Percentiles rank a stretch among this genome's conserved stretches.
Evolutionary conservation across 2,888 invertebrate species (phyloP).

Genomic region (Parascotia fuliginaria): DNA sequence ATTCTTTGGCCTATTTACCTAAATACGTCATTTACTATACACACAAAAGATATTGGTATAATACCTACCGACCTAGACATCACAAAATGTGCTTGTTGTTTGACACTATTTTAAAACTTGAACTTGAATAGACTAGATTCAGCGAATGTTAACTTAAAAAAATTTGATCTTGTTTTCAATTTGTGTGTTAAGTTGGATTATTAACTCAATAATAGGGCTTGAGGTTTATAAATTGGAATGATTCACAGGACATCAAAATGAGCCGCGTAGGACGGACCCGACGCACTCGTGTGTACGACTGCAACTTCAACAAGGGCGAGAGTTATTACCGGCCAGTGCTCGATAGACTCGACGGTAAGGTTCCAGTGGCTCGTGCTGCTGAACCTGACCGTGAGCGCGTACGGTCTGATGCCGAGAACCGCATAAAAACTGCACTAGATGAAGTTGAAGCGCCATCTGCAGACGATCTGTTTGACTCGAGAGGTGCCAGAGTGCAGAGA

Average conservation of each 20-base stretch:
- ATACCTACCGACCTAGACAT: too few relatives aligned
- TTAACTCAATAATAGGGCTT: too few relatives aligned
- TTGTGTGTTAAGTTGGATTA: too few relatives aligned
- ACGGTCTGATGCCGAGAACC: conserved; percentile 68
- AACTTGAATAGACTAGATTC: too few relatives aligned
- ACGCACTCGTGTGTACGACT: conserved; percentile 93
- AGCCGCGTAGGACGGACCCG: conserved; percentile 87
- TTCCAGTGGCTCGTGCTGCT: conserved; percentile 52
- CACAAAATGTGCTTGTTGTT: conserved; percentile 1
- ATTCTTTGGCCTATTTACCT: conserved; percentile 10
- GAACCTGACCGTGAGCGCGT: conserved; percentile 72
- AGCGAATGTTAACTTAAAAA: too few relatives aligned
- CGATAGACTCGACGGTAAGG: conserved; percentile 90
- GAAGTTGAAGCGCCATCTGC: conserved; percentile 64
- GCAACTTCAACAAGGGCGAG: conserved; percentile 94
- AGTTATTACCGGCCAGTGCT: conserved; percentile 92
- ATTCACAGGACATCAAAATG: conserved; percentile 54
- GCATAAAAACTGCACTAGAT: conserved; percentile 69
- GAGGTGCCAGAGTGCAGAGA: conserved; percentile 83
- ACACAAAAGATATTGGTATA: background rate
- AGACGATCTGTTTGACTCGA: conserved; percentile 88
- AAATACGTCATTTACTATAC: conserved; percentile 11
- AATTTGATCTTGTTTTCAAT: too few relatives aligned
- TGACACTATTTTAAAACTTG: background rate
- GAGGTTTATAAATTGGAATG: too few relatives aligned